Evolutionary conservation across 2,113 vertebrate genomes (phyloP), one percentile per base, ranked within the genome.

Genomic region (Seriola quinqueradiata): DNA sequence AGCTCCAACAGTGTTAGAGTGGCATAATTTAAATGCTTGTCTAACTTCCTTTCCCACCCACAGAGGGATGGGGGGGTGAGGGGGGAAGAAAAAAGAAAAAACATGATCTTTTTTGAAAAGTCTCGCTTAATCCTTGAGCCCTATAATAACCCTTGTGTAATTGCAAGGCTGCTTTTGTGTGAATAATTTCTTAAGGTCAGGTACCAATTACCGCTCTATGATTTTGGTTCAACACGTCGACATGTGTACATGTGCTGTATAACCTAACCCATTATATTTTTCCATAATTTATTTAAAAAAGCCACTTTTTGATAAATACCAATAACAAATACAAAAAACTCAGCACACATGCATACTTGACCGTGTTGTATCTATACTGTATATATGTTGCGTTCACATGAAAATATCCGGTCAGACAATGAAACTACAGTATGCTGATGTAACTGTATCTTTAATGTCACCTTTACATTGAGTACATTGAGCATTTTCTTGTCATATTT

Each of bases 21-120:
- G 70, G 25, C 44, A 25, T 71, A 42, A 82, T 82, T 77, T 59
- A 72, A 79, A 82, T 81, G 58, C 73, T 83, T 79, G 67, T 83
- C 76, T 73, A 77, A 82, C 84, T 54, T 32, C 32, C 25, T 66
- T 60, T 81, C 71, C 71, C 36, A 61, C 40, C 77, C 77, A 69
- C 79, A 65, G 50, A 28, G 48, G 2, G 46, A 63, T 16, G 42
- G n/a, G 4, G 16, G 28, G 2, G 13, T 21, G 17, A 4, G 16
- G 28, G 2, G 13, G 38, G 17, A 4, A 36, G 50, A 11, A 21
- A 68, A n/a, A 0, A 50, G n/a, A 63, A 63, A 73, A 54, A 65
- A 12, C 21, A 16, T 44, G 21, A 48, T 66, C 69, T 58, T n/a
- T 28, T 55, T 19, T 77, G 28, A 84, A 82, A 82, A 83, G 64